Evolutionary conservation across 2,797 vertebrate species (phyloP).

Genomic region (Urophycis tenuis): DNA sequence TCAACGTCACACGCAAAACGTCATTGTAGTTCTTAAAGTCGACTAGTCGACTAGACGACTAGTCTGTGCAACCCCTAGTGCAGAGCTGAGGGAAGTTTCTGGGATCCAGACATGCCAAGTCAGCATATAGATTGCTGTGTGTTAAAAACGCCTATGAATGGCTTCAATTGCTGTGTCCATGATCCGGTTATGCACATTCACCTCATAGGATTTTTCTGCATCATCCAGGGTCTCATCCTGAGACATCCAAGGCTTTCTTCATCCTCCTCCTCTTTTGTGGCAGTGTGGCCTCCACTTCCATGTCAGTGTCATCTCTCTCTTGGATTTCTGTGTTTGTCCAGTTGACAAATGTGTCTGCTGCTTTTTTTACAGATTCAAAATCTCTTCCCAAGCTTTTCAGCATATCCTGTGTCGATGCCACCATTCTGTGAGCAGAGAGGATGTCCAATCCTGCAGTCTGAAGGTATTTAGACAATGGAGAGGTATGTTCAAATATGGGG

Average conservation of each 20-base stretch:
- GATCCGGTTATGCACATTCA: too few species aligned
- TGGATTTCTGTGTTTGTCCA: neutral
- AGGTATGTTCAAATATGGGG: slow-evolving; percentile 24
- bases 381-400: neutral
- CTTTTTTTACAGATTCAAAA: slow-evolving; percentile 3
- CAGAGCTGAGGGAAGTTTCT: neutral
- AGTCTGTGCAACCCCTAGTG: neutral
- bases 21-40: too few species aligned
- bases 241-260: too few species aligned
- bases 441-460: slow-evolving; percentile 21
- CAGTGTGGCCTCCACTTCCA: neutral
- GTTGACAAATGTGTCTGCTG: slow-evolving; percentile 2
- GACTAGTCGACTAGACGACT: too few species aligned
- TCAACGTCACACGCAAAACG: too few species aligned
- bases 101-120: slow-evolving; percentile 12
- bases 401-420: neutral
- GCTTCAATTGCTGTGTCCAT: neutral
- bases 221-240: too few species aligned
- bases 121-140: neutral
- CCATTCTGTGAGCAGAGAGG: slow-evolving; percentile 17
- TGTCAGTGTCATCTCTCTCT: neutral
- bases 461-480: slow-evolving; percentile 26
- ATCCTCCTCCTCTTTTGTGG: neutral
- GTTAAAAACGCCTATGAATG: neutral
- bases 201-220: too few species aligned